Conservation (phyloP, 2,113 vertebrate species). For the Larimichthys polyactis region DNA sequence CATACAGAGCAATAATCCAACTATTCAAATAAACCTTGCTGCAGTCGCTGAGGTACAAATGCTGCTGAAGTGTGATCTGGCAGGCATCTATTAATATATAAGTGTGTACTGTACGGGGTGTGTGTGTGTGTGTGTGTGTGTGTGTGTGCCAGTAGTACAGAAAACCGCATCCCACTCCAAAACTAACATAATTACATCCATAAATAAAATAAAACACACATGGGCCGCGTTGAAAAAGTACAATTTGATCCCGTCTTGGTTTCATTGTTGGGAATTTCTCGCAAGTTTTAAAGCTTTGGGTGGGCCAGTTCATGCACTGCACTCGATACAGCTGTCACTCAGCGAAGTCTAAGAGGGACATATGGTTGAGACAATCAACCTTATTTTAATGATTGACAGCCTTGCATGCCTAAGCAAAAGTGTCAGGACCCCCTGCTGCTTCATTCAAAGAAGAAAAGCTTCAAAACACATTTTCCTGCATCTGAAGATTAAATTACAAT, state of each 20-base stretch:
- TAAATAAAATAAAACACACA: conserved; percentile 49
- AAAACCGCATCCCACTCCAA: conserved; percentile 60
- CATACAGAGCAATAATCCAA: conserved; percentile 5
- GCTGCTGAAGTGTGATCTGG: conserved; percentile 25
- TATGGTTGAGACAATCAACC: conserved; percentile 36
- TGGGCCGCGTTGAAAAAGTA: conserved; percentile 29
- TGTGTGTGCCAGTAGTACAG: conserved; percentile 12
- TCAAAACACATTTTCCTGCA: conserved; percentile 7
- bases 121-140: not conserved
- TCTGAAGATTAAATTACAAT: conserved; percentile 19
- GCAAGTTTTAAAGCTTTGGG: conserved; percentile 40
- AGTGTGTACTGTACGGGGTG: conserved; percentile 2
- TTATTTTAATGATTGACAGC: conserved; percentile 30
- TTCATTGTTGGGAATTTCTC: conserved; percentile 29
- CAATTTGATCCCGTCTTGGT: conserved; percentile 4
- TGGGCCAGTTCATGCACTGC: conserved; percentile 36
- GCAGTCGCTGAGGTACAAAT: conserved; percentile 3
- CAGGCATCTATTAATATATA: conserved; percentile 40
- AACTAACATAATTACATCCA: conserved; percentile 54
- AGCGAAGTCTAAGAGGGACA: conserved; percentile 21
- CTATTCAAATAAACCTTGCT: conserved; percentile 31
- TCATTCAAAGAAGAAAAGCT: conserved; percentile 23
- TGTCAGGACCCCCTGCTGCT: not conserved
- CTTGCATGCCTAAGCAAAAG: conserved; percentile 10
- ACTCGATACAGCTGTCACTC: conserved; percentile 13